These are phyloP conservation scores for Myiotriccus ornatus DNA, from an alignment of 2,797 vertebrate genomes.

Conservation along the genomic window DNA sequence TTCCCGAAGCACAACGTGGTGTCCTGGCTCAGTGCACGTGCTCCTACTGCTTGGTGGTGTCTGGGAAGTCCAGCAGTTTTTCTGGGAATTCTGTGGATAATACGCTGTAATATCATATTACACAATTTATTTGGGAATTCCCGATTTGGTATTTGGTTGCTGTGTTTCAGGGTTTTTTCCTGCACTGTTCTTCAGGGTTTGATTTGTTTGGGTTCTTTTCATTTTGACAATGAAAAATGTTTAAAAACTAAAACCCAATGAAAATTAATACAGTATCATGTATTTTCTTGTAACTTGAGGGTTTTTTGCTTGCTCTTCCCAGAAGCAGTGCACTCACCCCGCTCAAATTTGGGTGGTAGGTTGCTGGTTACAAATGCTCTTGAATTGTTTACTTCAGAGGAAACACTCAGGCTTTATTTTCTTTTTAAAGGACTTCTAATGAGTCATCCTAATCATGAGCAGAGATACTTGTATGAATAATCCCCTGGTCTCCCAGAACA, in stretches of 20 bases:
- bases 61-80: neutral
- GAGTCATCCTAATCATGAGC: neutral
- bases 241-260: neutral
- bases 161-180: neutral
- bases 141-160: too few species aligned
- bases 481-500: neutral
- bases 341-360: too few species aligned
- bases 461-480: neutral
- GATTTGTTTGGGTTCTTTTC: neutral
- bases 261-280: neutral
- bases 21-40: rapidly evolving
- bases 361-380: neutral
- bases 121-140: neutral
- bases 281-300: neutral
- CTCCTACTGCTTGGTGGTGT: rapidly evolving
- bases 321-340: neutral
- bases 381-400: neutral
- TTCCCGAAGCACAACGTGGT: rapidly evolving
- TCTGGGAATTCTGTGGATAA: neutral
- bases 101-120: neutral
- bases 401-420: neutral
- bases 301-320: neutral
- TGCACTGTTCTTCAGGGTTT: neutral
- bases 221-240: neutral
- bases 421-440: neutral